Percentiles rank a stretch among this genome's conserved stretches.
Evolutionary conservation across 2,888 invertebrate genomes (phyloP).

Genomic region (Alentia gelatinosa): DNA sequence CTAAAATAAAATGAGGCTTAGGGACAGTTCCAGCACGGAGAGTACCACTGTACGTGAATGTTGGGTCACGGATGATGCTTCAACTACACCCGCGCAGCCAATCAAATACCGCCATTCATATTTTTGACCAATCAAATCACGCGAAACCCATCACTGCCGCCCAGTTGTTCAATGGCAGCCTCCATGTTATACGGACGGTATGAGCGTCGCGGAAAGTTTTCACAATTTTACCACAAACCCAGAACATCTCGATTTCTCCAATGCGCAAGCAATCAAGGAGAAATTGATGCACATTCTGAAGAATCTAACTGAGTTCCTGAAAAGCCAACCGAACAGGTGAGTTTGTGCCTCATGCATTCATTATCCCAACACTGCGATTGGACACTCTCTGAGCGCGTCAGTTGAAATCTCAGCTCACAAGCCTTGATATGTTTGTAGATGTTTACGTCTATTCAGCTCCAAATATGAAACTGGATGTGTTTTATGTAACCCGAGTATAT

Average conservation of each 20-base stretch:
- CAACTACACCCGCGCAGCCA: background rate
- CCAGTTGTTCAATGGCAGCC: constrained; percentile 56
- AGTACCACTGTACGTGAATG: background rate
- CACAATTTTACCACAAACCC: constrained; percentile 55
- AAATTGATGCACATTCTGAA: constrained; percentile 51
- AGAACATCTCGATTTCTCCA: constrained; percentile 52
- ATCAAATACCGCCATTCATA: constrained; percentile 31
- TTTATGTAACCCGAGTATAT: background rate
- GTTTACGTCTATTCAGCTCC: background rate
- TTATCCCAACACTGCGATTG: constrained; percentile 9
- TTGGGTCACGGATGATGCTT: background rate
- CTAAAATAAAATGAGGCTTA: background rate
- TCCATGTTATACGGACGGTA: constrained; percentile 50
- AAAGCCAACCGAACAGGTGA: constrained; percentile 57
- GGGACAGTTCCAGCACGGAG: background rate
- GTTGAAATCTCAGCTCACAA: constrained; percentile 33
- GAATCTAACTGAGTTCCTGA: constrained; percentile 54
- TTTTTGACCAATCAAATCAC: constrained; percentile 54
- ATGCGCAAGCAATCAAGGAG: constrained; percentile 45
- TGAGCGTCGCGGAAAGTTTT: constrained; percentile 54
- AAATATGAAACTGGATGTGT: background rate
- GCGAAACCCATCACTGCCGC: background rate
- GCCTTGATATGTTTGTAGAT: constrained; percentile 12
- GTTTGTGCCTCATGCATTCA: background rate
- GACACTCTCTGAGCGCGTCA: constrained; percentile 53